Evolutionary conservation across 1,140 invertebrate species (phyloP).

Genomic region (Colletes gigas): DNA sequence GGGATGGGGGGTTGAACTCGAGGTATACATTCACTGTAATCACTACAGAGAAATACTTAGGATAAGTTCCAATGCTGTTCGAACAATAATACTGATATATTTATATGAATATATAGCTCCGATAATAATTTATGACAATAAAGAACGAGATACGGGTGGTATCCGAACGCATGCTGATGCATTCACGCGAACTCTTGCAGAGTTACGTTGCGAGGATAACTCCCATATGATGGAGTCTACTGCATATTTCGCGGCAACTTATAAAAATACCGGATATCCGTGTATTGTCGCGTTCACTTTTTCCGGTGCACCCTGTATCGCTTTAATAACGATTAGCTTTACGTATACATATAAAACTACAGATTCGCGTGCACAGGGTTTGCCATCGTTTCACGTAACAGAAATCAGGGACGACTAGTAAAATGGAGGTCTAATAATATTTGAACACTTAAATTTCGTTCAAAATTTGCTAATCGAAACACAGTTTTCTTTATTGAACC

Average conservation of each 20-base stretch:
- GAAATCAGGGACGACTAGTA: too few species aligned
- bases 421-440: too few species aligned
- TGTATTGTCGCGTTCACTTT: background rate
- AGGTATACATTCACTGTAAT: conserved; percentile 54
- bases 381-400: background rate
- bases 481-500: too few species aligned
- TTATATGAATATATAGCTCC: conserved; percentile 70
- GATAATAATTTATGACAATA: conserved; percentile 77
- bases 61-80: conserved; percentile 81
- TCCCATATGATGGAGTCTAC: too few species aligned
- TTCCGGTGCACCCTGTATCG: conserved; percentile 45
- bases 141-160: conserved; percentile 51
- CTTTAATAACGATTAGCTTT: conserved; percentile 58
- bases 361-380: background rate
- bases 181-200: too few species aligned
- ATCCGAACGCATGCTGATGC: background rate
- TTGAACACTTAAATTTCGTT: too few species aligned
- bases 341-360: conserved; percentile 56
- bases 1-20: conserved; percentile 29
- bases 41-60: conserved; percentile 67
- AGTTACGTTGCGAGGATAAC: too few species aligned
- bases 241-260: background rate
- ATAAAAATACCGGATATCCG: background rate
- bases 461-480: too few species aligned
- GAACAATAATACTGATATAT: conserved; percentile 81